These are phyloP conservation scores for Peromyscus eremicus DNA, from an alignment of 2,797 vertebrate genomes.

Conservation along the genomic window DNA sequence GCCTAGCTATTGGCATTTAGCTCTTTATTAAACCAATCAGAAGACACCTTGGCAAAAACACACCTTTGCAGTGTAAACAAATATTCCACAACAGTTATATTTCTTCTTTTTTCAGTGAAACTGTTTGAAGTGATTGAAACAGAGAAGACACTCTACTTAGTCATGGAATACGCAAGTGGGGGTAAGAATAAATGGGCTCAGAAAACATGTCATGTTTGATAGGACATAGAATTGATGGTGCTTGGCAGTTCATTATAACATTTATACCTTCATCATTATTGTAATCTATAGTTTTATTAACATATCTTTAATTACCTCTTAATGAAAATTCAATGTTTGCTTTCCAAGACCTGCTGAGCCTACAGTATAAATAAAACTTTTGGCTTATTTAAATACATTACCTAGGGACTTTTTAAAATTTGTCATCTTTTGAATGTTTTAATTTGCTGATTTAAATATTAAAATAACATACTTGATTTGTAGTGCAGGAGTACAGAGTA, in stretches of 20 bases:
- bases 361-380: conserved; percentile 34
- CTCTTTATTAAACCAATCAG: background rate
- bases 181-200: conserved; percentile 87
- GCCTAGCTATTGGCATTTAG: background rate
- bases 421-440: conserved; percentile 44
- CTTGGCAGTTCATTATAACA: conserved; percentile 33
- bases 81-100: conserved; percentile 3
- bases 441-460: conserved; percentile 48
- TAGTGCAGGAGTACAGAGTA: background rate
- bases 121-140: conserved; percentile 96
- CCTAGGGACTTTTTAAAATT: conserved; percentile 19
- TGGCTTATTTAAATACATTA: conserved; percentile 57
- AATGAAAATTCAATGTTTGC: conserved; percentile 44
- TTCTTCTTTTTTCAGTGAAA: conserved; percentile 90
- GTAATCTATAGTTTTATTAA: conserved; percentile 36
- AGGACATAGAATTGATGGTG: background rate
- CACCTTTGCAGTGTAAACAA: background rate
- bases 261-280: conserved; percentile 41
- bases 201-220: conserved; percentile 46
- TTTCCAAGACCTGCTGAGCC: conserved; percentile 3
- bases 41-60: background rate
- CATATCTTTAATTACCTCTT: background rate
- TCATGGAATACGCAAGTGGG: conserved; percentile 95
- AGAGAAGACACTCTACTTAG: conserved; percentile 94
- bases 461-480: background rate